Percentiles rank a stretch among this genome's conserved stretches.
phyloP scores from a whole-genome alignment of 2,113 vertebrate genomes.

The Passerina amoena region DNA sequence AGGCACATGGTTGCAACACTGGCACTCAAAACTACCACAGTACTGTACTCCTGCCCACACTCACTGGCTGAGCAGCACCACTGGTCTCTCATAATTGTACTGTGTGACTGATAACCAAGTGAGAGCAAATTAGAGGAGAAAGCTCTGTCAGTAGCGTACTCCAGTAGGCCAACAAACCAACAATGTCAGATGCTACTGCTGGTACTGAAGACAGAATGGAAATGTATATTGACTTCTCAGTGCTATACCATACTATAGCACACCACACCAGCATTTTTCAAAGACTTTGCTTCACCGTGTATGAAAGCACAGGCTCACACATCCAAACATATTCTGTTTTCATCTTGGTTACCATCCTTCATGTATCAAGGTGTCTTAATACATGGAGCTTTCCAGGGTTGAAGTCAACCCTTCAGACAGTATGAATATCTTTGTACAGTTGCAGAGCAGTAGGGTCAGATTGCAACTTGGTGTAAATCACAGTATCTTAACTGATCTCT shows the following conservation, averaged over 20 bases:
- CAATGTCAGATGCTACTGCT: not conserved
- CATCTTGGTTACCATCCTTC: not conserved
- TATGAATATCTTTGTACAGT: not conserved
- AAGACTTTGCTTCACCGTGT: not conserved
- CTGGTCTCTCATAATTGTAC: not conserved
- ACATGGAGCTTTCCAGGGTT: not conserved
- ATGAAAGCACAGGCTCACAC: not conserved
- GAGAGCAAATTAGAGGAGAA: not conserved
- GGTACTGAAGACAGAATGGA: not conserved
- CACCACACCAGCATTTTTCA: not conserved
- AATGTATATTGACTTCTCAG: not conserved
- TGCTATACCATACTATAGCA: not conserved
- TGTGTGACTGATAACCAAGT: not conserved
- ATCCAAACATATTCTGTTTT: not conserved
- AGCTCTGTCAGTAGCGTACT: not conserved
- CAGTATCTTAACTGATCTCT: not conserved
- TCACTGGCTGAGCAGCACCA: not conserved
- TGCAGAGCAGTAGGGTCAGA: not conserved
- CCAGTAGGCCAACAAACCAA: not conserved
- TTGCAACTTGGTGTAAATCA: not conserved
- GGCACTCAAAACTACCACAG: not conserved
- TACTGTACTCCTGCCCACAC: not conserved
- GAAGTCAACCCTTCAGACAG: not conserved
- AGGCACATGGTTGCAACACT: not conserved
- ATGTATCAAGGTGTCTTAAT: not conserved